Conservation (phyloP, 1,140 invertebrate genomes). For the Dreissena polymorpha region DNA sequence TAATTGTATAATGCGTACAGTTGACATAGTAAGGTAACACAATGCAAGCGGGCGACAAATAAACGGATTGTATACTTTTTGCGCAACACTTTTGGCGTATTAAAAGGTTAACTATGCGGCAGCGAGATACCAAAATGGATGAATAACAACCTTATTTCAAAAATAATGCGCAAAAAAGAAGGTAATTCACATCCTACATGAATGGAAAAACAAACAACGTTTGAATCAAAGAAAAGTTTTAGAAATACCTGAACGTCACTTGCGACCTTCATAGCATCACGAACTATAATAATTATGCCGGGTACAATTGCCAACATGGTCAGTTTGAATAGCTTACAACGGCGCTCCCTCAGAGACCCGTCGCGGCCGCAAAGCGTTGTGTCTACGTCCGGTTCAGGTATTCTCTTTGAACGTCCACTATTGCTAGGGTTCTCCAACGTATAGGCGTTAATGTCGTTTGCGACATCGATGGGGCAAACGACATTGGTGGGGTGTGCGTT, state of each 20-base stretch:
- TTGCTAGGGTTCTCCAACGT: too few species aligned
- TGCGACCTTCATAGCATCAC: not conserved
- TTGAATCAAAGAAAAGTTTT: too few species aligned
- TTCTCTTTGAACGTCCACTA: too few species aligned
- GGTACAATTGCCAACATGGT: constrained; percentile 8
- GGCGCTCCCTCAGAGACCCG: not conserved
- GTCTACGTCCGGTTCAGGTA: not conserved
- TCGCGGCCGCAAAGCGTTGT: not conserved
- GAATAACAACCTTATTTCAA: not conserved
- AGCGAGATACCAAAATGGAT: not conserved
- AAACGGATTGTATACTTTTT: not conserved
- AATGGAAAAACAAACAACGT: too few species aligned
- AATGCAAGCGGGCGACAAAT: too few species aligned
- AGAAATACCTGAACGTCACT: constrained; percentile 5
- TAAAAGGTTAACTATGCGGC: not conserved
- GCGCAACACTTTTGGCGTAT: not conserved
- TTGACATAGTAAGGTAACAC: too few species aligned
- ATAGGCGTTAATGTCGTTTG: too few species aligned
- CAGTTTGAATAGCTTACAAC: constrained; percentile 17
- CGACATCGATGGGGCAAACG: too few species aligned
- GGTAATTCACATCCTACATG: too few species aligned
- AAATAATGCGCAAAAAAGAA: too few species aligned
- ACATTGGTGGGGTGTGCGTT: too few species aligned
- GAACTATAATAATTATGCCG: constrained; percentile 8
- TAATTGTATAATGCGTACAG: too few species aligned